Conservation (phyloP, 2,797 vertebrate genomes). For the Chromobotia macracanthus region DNA sequence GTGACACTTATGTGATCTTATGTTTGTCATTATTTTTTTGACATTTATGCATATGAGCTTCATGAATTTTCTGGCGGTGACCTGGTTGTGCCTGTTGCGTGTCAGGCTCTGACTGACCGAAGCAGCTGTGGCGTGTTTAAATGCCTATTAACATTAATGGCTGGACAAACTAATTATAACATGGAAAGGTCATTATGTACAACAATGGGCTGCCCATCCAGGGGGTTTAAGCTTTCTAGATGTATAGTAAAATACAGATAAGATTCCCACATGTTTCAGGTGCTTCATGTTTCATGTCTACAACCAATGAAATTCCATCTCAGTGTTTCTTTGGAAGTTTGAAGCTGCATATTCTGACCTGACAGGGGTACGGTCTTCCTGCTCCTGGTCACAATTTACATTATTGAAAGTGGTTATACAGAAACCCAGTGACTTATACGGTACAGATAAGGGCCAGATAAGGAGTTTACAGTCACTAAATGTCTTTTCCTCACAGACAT, state of each 20-base stretch:
- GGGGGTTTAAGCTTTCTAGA: constrained; percentile 1
- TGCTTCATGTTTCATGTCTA: constrained; percentile 1
- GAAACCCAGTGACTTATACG: constrained; percentile 9
- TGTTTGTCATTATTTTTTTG: not conserved
- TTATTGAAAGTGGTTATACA: constrained; percentile 9
- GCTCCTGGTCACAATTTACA: not conserved
- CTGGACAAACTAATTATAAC: constrained; percentile 56
- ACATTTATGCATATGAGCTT: not conserved
- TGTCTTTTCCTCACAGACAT: constrained; percentile 46
- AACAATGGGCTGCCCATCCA: not conserved
- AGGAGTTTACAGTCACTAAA: constrained; percentile 58
- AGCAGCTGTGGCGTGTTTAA: constrained; percentile 57
- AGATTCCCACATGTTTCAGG: not conserved
- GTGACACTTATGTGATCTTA: no score
- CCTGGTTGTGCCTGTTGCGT: constrained; percentile 40
- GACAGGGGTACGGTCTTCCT: not conserved
- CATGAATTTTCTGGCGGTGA: constrained; percentile 31
- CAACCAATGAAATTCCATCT: not conserved
- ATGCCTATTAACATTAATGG: constrained; percentile 58
- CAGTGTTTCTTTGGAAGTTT: not conserved
- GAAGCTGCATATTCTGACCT: not conserved
- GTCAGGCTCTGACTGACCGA: constrained; percentile 50
- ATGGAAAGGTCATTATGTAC: constrained; percentile 61
- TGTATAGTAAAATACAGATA: not conserved
- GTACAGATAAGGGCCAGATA: constrained; percentile 62